phyloP scores from a whole-genome alignment of 2,113 vertebrate species.

The Tonatia bakeri region DNA sequence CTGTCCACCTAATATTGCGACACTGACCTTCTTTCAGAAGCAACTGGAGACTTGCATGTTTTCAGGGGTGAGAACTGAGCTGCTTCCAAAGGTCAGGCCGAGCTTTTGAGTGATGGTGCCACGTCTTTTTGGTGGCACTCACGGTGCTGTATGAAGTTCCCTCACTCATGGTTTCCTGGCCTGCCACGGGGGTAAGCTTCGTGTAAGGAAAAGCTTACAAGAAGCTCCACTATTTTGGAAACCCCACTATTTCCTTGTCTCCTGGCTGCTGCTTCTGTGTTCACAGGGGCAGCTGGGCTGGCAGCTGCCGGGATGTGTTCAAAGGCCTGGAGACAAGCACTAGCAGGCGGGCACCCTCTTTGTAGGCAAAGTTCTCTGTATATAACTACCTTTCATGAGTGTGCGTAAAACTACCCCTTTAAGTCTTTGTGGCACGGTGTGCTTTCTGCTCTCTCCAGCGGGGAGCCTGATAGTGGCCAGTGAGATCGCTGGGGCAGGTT shows the following conservation, averaged over 20 bases:
- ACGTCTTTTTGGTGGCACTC: not conserved
- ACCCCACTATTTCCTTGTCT: rapidly evolving
- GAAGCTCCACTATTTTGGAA: not conserved
- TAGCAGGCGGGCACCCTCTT: not conserved
- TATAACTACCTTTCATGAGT: not conserved
- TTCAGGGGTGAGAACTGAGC: not conserved
- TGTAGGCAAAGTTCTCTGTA: not conserved
- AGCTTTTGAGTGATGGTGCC: not conserved
- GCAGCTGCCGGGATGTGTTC: not conserved
- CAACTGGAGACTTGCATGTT: not conserved
- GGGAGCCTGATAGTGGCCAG: not conserved
- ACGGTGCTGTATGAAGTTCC: not conserved
- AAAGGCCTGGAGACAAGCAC: not conserved
- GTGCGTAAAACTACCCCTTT: not conserved
- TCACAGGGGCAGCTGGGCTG: not conserved
- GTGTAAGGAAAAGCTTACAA: no score
- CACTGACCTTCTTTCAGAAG: not conserved
- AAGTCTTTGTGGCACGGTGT: not conserved
- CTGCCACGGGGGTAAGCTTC: not conserved
- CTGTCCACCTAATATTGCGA: not conserved
- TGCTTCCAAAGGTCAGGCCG: not conserved
- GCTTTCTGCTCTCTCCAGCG: not conserved
- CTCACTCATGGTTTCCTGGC: not conserved
- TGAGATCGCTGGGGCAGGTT: not conserved
- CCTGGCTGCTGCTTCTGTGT: not conserved